Evolutionary conservation across 2,888 invertebrate genomes (phyloP), one percentile per base, ranked within the genome.

Genomic region (Aspidiotus rigidus): DNA sequence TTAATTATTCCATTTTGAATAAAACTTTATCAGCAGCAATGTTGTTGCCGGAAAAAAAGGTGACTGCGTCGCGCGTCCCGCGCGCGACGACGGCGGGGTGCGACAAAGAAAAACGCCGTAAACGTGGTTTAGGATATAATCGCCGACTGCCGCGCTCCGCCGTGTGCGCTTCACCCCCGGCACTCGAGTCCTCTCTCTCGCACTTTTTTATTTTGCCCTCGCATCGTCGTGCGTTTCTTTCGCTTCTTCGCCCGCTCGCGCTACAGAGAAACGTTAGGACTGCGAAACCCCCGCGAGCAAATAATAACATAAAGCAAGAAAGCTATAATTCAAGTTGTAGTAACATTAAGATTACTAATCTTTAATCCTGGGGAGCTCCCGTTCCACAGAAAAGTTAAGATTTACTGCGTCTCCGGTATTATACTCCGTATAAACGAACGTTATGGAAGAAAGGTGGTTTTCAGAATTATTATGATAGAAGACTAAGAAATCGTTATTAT

Each of bases 401-500:
- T 75, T 75, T 75, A 75, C 74, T 72, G 74, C 72, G 70, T 71
- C 72, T 71, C 71, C 71, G 74, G 74, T 73, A 75, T 75, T 75
- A 74, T 74, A 74, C 74, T 74, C 56, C 59, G 59, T 59, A 66
- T 66, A 66, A 66, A 66, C 64, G 28, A 28, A 28, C 66, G 66
- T 66, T 59, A 72, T 67, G 71, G 72, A 41, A 71, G 72, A 69
- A 64, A 66, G 66, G 59, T 59, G 66, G 59, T 66, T 66, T 59
- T 66, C 72, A 74, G 74, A 74, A 74, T 74, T 75, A 75, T 75
- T 75, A 75, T 74, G 75, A 75, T 75, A 75, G 74, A 75, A 74
- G 74, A 74, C 75, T 75, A 74, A 75, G 75, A 74, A 75, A 75
- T 75, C 74, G 75, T 75, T 75, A 75, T 75, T 74, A 75, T 75